Evolutionary conservation across 2,888 invertebrate genomes (phyloP).

Genomic region (Cryptophagus acutangulus): DNA sequence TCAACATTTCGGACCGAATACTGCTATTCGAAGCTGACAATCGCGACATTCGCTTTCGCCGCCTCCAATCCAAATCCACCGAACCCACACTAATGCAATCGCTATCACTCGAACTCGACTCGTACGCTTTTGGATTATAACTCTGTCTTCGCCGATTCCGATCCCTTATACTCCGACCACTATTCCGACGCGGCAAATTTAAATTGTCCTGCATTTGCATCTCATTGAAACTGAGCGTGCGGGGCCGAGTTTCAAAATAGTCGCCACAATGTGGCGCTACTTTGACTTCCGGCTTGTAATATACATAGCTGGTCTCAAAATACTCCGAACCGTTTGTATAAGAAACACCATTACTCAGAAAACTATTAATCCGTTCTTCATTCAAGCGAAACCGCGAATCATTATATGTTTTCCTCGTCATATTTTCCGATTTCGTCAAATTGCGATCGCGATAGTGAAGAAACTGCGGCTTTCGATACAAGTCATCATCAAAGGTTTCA

Average conservation of each 20-base stretch:
- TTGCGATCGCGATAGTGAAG: conserved; percentile 41
- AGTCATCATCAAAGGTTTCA: too few species aligned
- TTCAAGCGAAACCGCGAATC: conserved; percentile 21
- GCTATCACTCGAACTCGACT: conserved; percentile 52
- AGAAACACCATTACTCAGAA: conserved; percentile 20
- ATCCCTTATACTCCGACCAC: conserved; percentile 52
- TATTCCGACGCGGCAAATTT: conserved; percentile 39
- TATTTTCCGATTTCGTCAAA: conserved; percentile 47
- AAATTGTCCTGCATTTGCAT: conserved; percentile 27
- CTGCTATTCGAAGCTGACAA: conserved; percentile 45
- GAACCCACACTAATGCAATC: conserved; percentile 49
- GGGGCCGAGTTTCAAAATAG: conserved; percentile 30
- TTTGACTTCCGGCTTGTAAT: conserved; percentile 34
- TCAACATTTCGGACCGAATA: conserved; percentile 45
- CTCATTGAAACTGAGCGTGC: conserved; percentile 36
- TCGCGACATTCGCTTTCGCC: conserved; percentile 42
- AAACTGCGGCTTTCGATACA: conserved; percentile 19
- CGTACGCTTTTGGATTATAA: conserved; percentile 55
- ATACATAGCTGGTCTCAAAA: conserved; percentile 39
- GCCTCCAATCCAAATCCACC: conserved; percentile 46
- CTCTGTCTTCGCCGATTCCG: conserved; percentile 53
- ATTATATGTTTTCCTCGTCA: conserved; percentile 44
- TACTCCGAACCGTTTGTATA: conserved; percentile 30
- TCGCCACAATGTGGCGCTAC: conserved; percentile 14
- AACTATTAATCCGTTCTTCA: conserved; percentile 18